These are phyloP conservation scores for Channa maculata DNA, from an alignment of 2,113 vertebrate genomes.

Conservation along the genomic window DNA sequence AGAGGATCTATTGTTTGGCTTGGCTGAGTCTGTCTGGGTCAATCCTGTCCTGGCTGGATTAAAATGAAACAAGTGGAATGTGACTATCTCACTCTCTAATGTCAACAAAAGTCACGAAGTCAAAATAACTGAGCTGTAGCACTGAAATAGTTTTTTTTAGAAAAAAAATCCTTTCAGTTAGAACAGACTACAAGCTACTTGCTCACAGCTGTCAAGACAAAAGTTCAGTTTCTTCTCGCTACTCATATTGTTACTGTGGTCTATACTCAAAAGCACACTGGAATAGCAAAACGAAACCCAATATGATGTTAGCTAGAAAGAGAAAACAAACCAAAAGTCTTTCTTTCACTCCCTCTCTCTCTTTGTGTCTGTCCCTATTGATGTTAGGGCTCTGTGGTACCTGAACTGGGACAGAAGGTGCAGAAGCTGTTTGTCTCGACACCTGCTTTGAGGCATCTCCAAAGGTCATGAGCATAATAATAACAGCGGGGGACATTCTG, in stretches of 20 bases:
- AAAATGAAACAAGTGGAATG: not conserved
- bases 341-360: not conserved
- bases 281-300: not conserved
- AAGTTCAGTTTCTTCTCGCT: not conserved
- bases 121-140: no score
- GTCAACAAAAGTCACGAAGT: no score
- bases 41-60: not conserved
- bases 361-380: conserved; percentile 5
- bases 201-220: not conserved
- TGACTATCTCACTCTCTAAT: not conserved
- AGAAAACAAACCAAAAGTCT: not conserved
- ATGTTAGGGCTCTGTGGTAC: conserved; percentile 33
- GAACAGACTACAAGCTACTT: not conserved
- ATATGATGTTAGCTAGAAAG: not conserved
- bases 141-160: no score
- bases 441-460: conserved; percentile 53
- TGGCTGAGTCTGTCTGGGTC: not conserved
- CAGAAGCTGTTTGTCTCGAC: conserved; percentile 52
- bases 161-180: no score
- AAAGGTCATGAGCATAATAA: conserved; percentile 66
- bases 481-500: conserved; percentile 53
- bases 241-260: not conserved
- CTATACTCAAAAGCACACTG: not conserved
- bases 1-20: not conserved
- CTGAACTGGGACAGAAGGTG: conserved; percentile 21